A percentile compares a stretch with the other conserved stretches of the same genome.
phyloP scores from a whole-genome alignment of 1,140 invertebrate genomes.

The Oreohelix idahoensis region DNA sequence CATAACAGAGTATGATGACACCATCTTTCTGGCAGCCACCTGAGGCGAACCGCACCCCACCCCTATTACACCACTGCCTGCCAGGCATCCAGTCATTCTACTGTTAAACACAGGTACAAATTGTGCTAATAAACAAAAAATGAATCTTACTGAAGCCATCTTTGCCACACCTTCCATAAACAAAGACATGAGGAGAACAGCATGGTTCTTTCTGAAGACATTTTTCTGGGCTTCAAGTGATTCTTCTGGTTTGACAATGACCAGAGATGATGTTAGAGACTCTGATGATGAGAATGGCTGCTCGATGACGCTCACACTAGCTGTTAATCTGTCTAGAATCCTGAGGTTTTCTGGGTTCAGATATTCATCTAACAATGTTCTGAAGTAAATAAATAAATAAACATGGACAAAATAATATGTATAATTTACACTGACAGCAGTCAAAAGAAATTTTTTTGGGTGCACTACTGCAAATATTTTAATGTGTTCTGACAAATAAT shows the following conservation, averaged over 20 bases:
- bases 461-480: too few species aligned
- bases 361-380: constrained; percentile 32
- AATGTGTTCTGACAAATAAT: too few species aligned
- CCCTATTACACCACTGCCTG: too few species aligned
- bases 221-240: background rate
- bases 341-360: background rate
- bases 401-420: background rate
- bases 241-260: background rate
- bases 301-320: background rate
- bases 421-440: too few species aligned
- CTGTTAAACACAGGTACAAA: too few species aligned
- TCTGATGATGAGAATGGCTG: background rate
- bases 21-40: too few species aligned
- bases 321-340: background rate
- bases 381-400: background rate
- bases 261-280: background rate
- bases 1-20: too few species aligned
- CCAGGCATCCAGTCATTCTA: too few species aligned
- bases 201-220: background rate
- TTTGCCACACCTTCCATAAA: constrained; percentile 6
- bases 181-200: background rate
- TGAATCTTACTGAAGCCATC: background rate
- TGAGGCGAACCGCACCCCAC: too few species aligned
- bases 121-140: background rate
- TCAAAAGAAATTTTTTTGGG: too few species aligned